A percentile compares a stretch with the other conserved stretches of the same genome.
These are phyloP conservation scores for Muricea muricata DNA, from an alignment of 92 coral and sea anemone genomes.

Conservation along the genomic window DNA sequence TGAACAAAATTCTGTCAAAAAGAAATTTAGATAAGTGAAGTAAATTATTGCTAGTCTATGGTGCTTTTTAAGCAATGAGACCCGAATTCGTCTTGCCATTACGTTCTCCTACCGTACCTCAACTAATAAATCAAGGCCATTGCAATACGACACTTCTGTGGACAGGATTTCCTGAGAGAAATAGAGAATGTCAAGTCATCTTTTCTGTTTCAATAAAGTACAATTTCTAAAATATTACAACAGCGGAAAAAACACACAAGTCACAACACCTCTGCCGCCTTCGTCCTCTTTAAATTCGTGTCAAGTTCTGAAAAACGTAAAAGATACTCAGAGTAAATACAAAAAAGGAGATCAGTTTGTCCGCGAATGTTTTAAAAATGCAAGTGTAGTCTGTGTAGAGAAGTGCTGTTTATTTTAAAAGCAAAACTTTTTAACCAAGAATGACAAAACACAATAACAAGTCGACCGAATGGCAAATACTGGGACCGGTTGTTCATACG, in stretches of 20 bases:
- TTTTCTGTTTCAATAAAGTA: not conserved
- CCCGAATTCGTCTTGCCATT: too few species aligned
- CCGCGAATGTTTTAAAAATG: not conserved
- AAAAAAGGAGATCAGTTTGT: not conserved
- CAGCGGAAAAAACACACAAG: too few species aligned
- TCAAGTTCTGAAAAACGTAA: constrained; percentile 65
- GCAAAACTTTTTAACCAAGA: too few species aligned
- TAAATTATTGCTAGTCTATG: too few species aligned
- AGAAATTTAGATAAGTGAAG: not conserved
- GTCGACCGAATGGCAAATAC: too few species aligned
- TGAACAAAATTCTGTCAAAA: constrained; percentile 75
- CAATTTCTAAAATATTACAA: not conserved
- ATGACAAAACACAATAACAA: too few species aligned
- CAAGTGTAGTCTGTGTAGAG: not conserved
- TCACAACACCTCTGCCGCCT: constrained; percentile 85
- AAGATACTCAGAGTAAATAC: not conserved
- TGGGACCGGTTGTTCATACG: too few species aligned
- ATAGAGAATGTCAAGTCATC: not conserved
- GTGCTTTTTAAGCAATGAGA: too few species aligned
- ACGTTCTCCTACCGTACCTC: too few species aligned
- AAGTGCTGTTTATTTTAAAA: too few species aligned
- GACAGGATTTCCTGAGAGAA: constrained; percentile 86
- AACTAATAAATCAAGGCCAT: constrained; percentile 79
- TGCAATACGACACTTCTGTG: constrained; percentile 92
- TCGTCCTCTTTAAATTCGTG: constrained; percentile 80